Evolutionary conservation across 2,888 invertebrate species (phyloP).

Genomic region (Andrena praecox): DNA sequence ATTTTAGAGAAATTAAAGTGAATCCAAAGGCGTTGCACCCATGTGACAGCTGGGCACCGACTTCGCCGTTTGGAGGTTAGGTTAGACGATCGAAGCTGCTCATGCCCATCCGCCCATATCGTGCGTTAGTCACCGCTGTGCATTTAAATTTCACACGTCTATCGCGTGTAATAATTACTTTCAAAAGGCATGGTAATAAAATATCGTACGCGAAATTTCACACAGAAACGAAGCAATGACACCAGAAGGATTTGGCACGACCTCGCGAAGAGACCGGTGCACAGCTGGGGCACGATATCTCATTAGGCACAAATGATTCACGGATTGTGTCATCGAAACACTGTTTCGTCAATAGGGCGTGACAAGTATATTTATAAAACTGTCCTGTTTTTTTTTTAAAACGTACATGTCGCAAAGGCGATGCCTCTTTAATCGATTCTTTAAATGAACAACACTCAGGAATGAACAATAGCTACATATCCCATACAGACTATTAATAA

Average conservation of each 20-base stretch:
- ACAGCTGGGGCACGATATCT: constrained; percentile 27
- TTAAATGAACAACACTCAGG: constrained; percentile 2
- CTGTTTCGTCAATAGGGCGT: constrained; percentile 39
- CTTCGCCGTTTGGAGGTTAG: constrained; percentile 42
- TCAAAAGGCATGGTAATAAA: neutral
- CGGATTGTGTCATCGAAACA: constrained; percentile 32
- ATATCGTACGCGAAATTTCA: neutral
- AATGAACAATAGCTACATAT: neutral
- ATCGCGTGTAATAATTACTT: neutral
- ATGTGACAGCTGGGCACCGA: constrained; percentile 39
- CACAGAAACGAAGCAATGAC: neutral
- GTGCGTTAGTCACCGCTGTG: constrained; percentile 9
- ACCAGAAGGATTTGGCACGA: constrained; percentile 16
- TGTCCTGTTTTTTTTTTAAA: constrained; percentile 14
- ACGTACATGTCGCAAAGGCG: constrained; percentile 12
- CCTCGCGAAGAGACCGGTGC: constrained; percentile 13
- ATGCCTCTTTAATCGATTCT: neutral
- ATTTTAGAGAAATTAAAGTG: neutral
- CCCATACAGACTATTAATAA: neutral
- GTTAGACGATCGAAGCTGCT: constrained; percentile 31
- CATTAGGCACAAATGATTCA: constrained; percentile 54
- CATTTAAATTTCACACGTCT: constrained; percentile 29
- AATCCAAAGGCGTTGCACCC: constrained; percentile 11
- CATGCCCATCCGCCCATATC: constrained; percentile 25
- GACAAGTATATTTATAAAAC: constrained; percentile 47